A percentile compares a stretch with the other conserved stretches of the same genome.
Evolutionary conservation across 1,140 invertebrate species (phyloP).

Genomic region (Atta colombica): DNA sequence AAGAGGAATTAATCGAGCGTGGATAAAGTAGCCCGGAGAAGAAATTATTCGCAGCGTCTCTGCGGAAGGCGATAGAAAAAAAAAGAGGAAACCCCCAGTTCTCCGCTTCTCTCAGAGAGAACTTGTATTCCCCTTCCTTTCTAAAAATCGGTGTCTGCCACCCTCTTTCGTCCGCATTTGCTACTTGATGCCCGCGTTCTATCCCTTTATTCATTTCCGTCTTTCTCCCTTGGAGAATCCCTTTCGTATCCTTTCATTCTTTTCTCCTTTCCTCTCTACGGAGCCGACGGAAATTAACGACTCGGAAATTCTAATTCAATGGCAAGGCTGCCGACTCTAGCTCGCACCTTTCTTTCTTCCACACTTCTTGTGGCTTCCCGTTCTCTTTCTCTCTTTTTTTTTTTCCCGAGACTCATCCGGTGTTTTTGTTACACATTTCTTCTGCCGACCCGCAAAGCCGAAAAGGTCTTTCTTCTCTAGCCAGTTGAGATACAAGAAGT

Average conservation of each 20-base stretch:
- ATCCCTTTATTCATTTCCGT: conserved; percentile 27
- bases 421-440: conserved; percentile 61
- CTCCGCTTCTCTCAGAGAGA: conserved; percentile 6
- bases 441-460: conserved; percentile 27
- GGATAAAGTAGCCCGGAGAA: conserved; percentile 60
- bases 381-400: background rate
- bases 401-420: conserved; percentile 7
- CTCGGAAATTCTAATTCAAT: conserved; percentile 78
- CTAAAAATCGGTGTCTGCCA: background rate
- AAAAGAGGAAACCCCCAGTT: conserved; percentile 14
- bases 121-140: background rate
- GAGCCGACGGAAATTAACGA: conserved; percentile 74
- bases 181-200: conserved; percentile 16
- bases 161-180: conserved; percentile 15
- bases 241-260: background rate
- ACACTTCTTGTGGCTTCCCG: conserved; percentile 22
- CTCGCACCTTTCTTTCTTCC: conserved; percentile 69
- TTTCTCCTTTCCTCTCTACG: background rate
- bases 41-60: conserved; percentile 62
- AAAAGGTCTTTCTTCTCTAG: conserved; percentile 35
- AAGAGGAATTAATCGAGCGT: conserved; percentile 74
- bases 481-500: conserved; percentile 34
- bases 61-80: conserved; percentile 1
- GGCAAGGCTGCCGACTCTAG: conserved; percentile 70
- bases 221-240: conserved; percentile 9